Evolutionary conservation across 2,888 invertebrate species (phyloP), one percentile per base, ranked within the genome.

Genomic region (Drosophila lacicola): DNA sequence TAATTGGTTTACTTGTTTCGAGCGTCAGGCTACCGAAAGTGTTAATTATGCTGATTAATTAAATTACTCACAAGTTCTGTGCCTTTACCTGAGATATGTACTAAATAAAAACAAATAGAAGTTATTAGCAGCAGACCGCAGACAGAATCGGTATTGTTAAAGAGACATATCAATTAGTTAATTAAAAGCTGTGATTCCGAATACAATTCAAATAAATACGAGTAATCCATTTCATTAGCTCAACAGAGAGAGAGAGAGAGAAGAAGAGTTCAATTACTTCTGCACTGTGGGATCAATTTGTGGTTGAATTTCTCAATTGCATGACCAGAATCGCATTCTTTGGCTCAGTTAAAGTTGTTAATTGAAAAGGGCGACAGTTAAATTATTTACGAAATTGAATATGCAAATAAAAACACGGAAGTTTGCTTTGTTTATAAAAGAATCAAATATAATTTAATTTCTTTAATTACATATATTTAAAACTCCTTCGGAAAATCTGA

Each of bases 391-490:
- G 44, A 33, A 57, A 57, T 36, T 57, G 49, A 68, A 41, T 61
- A 56, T 56, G 69, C 55, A 70, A 58, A 55, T 39, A 14, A 37
- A 29, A 50, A 33, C 53, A 29, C 25, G 41, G 45, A 4, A 39
- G 17, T 53, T 21, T 25, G 19, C 19, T 36, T 50, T 36, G 39
- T 49, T 54, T 34, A 17, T 14, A 51, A 21, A 10, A 17, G 44
- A 4, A 8, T 11, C 42, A 55, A 13, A 57, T 37, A 46, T 56
- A 5, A 46, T 62, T 74, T n/a, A 39, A 55, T 74, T 74, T 34
- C 29, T 0, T 19, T 34, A 69, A 46, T 61, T 49, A 53, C 17
- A 29, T 33, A 17, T n/a, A 44, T 13, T 37, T 4, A 5, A 9
- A 19, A 19, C 19, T 42, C n/a, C 4, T 19, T 49, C 19, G 19